A percentile compares a stretch with the other conserved stretches of the same genome.
Evolutionary conservation across 2,888 invertebrate species (phyloP).

Genomic region (Syrphus vitripennis): DNA sequence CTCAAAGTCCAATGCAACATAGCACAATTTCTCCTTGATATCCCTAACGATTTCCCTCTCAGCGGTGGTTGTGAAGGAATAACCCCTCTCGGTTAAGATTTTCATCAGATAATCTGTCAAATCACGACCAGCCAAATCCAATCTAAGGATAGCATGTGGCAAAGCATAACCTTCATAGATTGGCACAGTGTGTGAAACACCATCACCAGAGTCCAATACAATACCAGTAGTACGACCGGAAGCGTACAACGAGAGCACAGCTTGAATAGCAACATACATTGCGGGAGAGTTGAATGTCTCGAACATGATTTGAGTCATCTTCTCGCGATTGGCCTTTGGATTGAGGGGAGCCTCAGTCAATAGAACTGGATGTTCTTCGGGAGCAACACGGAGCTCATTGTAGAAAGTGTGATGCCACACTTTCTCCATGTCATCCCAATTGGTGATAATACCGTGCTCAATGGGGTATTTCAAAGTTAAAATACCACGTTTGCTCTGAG

Average conservation of each 20-base stretch:
- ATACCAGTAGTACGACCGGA: constrained; percentile 98
- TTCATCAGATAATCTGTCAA: constrained; percentile 97
- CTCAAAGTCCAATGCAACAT: constrained; percentile 94
- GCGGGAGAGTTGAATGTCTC: constrained; percentile 96
- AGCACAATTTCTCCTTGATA: constrained; percentile 97
- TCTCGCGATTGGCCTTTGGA: constrained; percentile 94
- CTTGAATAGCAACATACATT: constrained; percentile 97
- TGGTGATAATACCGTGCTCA: constrained; percentile 98
- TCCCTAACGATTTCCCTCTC: constrained; percentile 97
- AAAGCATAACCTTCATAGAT: constrained; percentile 97
- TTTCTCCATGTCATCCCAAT: constrained; percentile 99
- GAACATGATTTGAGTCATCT: constrained; percentile 97
- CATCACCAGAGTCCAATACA: constrained; percentile 97
- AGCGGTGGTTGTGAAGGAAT: constrained; percentile 95
- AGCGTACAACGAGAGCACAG: constrained; percentile 95
- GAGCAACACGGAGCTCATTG: constrained; percentile 97
- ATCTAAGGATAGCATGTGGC: constrained; percentile 95
- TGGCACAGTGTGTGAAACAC: constrained; percentile 97
- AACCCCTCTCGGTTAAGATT: constrained; percentile 95
- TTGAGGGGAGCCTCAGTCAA: constrained; percentile 94
- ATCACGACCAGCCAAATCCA: constrained; percentile 96
- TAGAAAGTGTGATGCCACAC: constrained; percentile 99
- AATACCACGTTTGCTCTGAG: constrained; percentile 98
- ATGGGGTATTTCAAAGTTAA: constrained; percentile 98
- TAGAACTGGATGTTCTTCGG: constrained; percentile 94